Percentiles rank a stretch among this genome's conserved stretches.
phyloP scores from a whole-genome alignment of 1,140 invertebrate genomes.

The Caenorhabditis brenneri region DNA sequence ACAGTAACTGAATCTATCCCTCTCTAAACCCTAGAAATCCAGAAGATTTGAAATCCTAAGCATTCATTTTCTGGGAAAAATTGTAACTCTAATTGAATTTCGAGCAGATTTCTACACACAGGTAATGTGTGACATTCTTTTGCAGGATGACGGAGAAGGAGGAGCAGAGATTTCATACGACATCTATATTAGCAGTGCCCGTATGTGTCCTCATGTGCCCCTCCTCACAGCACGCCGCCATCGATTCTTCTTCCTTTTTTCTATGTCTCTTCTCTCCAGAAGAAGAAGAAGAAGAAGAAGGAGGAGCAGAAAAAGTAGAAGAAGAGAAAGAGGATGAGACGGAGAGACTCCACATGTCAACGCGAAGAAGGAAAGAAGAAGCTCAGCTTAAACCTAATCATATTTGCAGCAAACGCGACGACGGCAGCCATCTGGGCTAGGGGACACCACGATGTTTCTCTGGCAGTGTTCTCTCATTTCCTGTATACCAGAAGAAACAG shows the following conservation, averaged over 20 bases:
- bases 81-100: too few species aligned
- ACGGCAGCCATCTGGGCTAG: background rate
- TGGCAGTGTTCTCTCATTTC: background rate
- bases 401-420: background rate
- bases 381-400: conserved; percentile 36
- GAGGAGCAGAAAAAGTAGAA: background rate
- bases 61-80: too few species aligned
- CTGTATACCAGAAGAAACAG: background rate
- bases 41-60: too few species aligned
- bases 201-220: background rate
- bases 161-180: background rate
- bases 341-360: background rate
- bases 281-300: background rate
- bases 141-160: background rate
- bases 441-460: background rate
- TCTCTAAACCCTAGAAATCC: too few species aligned
- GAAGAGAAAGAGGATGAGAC: background rate
- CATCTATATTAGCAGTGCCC: conserved; percentile 24
- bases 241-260: conserved; percentile 6
- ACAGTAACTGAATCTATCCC: too few species aligned
- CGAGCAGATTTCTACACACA: background rate
- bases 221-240: background rate
- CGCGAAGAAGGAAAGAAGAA: background rate
- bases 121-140: background rate
- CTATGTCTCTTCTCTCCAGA: background rate